Conservation (phyloP, 2,888 invertebrate genomes). For the Ecdyonurus torrentis region DNA sequence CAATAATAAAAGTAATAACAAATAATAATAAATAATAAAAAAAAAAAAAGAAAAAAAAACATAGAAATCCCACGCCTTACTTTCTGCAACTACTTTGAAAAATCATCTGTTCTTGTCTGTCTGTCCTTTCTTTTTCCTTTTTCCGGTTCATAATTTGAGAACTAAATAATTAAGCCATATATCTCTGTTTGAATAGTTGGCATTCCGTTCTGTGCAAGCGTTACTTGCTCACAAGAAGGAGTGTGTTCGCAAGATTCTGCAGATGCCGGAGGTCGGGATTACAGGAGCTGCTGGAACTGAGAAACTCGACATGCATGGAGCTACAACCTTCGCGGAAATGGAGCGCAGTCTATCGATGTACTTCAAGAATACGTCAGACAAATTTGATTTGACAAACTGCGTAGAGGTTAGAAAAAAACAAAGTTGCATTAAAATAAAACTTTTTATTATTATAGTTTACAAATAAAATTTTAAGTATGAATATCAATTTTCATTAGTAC, state of each 20-base stretch:
- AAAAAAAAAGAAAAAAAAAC: no score
- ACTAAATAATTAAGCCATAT: not conserved
- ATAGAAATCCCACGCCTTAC: no score
- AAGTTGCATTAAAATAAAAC: no score
- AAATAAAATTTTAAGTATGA: no score
- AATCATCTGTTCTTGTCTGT: not conserved
- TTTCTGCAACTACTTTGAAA: no score
- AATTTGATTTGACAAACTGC: slow-evolving; percentile 36
- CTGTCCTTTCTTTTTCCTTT: slow-evolving; percentile 10
- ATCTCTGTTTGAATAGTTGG: slow-evolving; percentile 34
- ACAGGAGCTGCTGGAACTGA: not conserved
- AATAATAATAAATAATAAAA: no score
- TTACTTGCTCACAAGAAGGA: slow-evolving; percentile 54
- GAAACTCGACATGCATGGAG: slow-evolving; percentile 15
- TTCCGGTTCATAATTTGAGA: slow-evolving; percentile 5
- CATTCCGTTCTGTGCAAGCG: slow-evolving; percentile 53
- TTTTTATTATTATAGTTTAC: no score
- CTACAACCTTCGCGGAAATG: slow-evolving; percentile 32
- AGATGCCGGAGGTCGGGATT: slow-evolving; percentile 19
- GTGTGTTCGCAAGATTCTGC: slow-evolving; percentile 49
- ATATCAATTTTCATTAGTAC: no score
- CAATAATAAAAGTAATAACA: no score
- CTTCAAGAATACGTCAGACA: slow-evolving; percentile 49
- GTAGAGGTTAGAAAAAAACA: slow-evolving; percentile 28
- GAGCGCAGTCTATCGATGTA: slow-evolving; percentile 42